phyloP scores from a whole-genome alignment of 2,113 vertebrate species.

The Neogobius melanostomus region DNA sequence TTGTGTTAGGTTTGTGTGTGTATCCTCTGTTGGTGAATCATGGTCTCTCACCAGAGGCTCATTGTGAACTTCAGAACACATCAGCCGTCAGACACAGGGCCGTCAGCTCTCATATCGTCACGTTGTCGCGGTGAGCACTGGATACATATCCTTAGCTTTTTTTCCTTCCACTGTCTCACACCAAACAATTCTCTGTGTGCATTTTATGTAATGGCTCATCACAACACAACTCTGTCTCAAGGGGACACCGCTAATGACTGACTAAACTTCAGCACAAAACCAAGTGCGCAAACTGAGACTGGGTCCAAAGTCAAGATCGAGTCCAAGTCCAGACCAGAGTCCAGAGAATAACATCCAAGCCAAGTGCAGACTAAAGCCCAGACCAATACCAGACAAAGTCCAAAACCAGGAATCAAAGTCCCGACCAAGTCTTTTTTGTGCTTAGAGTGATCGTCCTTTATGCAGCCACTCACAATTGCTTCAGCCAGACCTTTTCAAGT shows the following conservation, averaged over 20 bases:
- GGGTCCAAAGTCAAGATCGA: no score
- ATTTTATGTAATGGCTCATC: conserved; percentile 23
- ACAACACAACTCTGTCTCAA: conserved; percentile 5
- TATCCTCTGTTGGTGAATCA: conserved; percentile 66
- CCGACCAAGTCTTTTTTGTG: no score
- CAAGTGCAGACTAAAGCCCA: no score
- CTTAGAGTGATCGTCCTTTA: no score
- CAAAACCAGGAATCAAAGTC: no score
- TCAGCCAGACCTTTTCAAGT: no score
- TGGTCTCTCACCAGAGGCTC: conserved; percentile 75
- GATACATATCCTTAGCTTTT: conserved; percentile 38
- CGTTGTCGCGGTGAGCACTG: conserved; percentile 34
- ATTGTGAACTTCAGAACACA: conserved; percentile 81
- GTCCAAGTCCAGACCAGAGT: no score
- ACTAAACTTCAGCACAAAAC: background rate
- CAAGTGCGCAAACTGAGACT: background rate
- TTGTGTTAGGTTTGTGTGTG: conserved; percentile 22
- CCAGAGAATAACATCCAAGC: no score
- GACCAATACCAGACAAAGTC: no score
- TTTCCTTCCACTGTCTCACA: conserved; percentile 19
- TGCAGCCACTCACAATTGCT: no score
- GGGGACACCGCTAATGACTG: background rate
- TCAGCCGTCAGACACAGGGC: conserved; percentile 75
- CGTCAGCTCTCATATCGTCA: conserved; percentile 77
- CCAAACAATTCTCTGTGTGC: conserved; percentile 22